A percentile compares a stretch with the other conserved stretches of the same genome.
These are phyloP conservation scores for Chromobotia macracanthus DNA, from an alignment of 2,797 vertebrate genomes.

Conservation along the genomic window DNA sequence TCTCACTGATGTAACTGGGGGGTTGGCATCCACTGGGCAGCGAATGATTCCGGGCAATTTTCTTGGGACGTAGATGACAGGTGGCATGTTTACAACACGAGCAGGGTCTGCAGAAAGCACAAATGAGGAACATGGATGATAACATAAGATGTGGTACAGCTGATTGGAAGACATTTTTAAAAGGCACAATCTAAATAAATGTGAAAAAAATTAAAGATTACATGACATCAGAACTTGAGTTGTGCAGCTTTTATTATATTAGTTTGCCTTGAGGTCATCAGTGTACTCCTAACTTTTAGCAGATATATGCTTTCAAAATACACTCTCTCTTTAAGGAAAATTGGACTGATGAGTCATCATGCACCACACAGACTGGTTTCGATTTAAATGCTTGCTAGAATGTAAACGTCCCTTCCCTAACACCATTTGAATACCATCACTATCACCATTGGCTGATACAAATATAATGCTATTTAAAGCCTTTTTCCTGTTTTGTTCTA, in stretches of 20 bases:
- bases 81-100: constrained; percentile 97
- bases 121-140: neutral
- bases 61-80: constrained; percentile 94
- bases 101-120: constrained; percentile 85
- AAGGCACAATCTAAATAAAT: neutral
- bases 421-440: no score
- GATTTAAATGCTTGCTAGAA: neutral
- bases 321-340: neutral
- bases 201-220: neutral
- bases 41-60: constrained; percentile 97
- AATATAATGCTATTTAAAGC: constrained; percentile 39
- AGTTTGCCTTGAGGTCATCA: no score
- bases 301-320: no score
- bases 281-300: no score
- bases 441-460: neutral
- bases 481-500: constrained; percentile 21
- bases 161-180: neutral
- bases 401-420: neutral
- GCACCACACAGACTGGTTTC: neutral
- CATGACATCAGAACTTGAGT: no score
- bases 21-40: constrained; percentile 97
- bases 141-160: neutral
- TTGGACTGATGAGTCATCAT: neutral
- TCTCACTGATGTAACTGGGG: constrained; percentile 91
- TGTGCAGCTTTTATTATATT: no score